Evolutionary conservation across 2,888 invertebrate genomes (phyloP), one percentile per base, ranked within the genome.

Genomic region (Crocallis elinguaria): DNA sequence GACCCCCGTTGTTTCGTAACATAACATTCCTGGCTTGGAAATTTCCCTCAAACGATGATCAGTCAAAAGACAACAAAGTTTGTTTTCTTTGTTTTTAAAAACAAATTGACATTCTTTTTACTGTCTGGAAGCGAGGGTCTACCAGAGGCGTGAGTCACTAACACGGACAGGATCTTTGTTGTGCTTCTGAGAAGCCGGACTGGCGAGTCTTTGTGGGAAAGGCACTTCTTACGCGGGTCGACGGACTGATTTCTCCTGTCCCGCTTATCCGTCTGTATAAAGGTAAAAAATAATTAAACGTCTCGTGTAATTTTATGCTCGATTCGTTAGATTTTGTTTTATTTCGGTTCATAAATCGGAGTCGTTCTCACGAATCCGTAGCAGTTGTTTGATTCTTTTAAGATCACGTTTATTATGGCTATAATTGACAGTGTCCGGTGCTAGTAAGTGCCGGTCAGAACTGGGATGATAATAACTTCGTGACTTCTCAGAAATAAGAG

Each of bases 141-240:
- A 69, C 69, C 62, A 65, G 70, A 65, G 62, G 66, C 67, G 76
- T 89, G 90, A 89, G 75, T 89, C 90, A 89, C 80, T 75, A 75
- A 79, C 77, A 67, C 69, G 82, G 74, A 79, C 82, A 84, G 87
- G 88, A 91, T 88, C 91, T 90, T 91, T 90, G 90, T 91, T 88
- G 77, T 81, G 79, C 79, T 91, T 91, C 90, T 78, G 77, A 84
- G 90, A 91, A 91, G 75, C 80, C 74, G 79, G 72, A 71, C 79
- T 77, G 80, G 71, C 75, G 75, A 75, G 71, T 82, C 84, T 85
- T 86, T 86, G 88, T 88, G 87, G 84, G 82, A 86, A 89, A 84
- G 82, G 80, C 76, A 79, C 77, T 83, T 84, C 82, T 74, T 84
- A 86, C 82, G 78, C 85, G 79, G 85, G 86, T 85, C 88, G 82